A percentile compares a stretch with the other conserved stretches of the same genome.
phyloP scores from a whole-genome alignment of 1,140 invertebrate species.

The Euschistus heros region DNA sequence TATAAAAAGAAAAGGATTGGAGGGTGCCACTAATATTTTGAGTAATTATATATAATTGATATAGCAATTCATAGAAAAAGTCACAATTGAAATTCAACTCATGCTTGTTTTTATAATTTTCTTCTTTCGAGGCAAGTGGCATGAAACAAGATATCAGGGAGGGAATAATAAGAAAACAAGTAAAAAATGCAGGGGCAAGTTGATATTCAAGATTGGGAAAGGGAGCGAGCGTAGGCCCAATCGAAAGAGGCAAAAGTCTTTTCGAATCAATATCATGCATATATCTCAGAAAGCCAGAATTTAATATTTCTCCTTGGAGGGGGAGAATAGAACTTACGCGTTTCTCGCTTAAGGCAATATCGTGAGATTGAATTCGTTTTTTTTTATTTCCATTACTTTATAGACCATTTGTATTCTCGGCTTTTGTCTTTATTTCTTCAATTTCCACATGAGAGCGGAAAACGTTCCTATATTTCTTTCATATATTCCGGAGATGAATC shows the following conservation, averaged over 20 bases:
- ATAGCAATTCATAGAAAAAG: no score
- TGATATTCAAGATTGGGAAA: background rate
- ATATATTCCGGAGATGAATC: no score
- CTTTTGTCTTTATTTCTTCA: background rate
- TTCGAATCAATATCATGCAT: conserved; percentile 8
- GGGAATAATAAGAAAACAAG: no score
- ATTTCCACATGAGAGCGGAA: background rate
- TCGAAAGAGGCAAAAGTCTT: background rate
- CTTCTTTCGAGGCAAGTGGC: no score
- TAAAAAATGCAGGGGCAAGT: no score
- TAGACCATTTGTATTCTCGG: conserved; percentile 3
- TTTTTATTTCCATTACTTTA: background rate
- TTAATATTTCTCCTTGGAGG: background rate
- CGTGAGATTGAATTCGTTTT: background rate
- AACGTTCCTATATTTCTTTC: no score
- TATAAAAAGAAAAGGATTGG: no score
- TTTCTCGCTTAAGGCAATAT: conserved; percentile 8
- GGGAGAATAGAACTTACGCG: background rate
- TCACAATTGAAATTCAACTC: no score
- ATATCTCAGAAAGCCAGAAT: background rate
- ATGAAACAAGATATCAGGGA: no score
- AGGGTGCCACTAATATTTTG: no score
- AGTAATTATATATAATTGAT: no score
- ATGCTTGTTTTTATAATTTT: no score
- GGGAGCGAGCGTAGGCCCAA: background rate